These are phyloP conservation scores for Siniperca chuatsi DNA, from an alignment of 2,113 vertebrate species.

Conservation along the genomic window DNA sequence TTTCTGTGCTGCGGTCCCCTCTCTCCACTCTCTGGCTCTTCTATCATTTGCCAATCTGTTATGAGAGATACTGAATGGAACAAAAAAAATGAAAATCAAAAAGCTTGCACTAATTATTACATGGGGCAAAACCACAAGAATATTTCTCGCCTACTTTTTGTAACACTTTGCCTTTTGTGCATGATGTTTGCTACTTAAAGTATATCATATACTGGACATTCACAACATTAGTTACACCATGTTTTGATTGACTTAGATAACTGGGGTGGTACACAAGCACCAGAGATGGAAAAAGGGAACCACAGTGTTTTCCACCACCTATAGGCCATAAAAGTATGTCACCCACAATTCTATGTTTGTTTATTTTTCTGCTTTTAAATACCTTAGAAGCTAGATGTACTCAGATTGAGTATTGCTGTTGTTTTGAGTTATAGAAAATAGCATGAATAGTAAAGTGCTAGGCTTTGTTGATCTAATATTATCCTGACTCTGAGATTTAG, in stretches of 20 bases:
- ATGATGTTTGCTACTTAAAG: conserved; percentile 12
- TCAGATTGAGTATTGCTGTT: conserved; percentile 4
- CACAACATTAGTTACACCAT: background rate
- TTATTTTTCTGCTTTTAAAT: conserved; percentile 16
- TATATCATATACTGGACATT: conserved; percentile 1
- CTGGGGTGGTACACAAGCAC: conserved; percentile 29
- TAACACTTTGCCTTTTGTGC: conserved; percentile 13
- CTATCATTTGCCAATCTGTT: conserved; percentile 21
- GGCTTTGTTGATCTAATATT: background rate
- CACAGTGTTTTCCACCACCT: conserved; percentile 32
- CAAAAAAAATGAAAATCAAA: conserved; percentile 1
- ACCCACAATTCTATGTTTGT: conserved; percentile 24
- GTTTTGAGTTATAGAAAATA: background rate
- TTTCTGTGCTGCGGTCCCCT: conserved; percentile 44
- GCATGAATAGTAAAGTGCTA: background rate
- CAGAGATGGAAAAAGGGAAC: conserved; percentile 59
- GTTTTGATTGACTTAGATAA: conserved; percentile 52
- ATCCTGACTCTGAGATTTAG: conserved; percentile 14
- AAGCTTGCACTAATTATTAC: conserved; percentile 24
- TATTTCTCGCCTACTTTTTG: background rate
- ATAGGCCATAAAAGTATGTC: conserved; percentile 36
- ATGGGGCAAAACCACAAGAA: background rate
- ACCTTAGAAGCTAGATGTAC: background rate
- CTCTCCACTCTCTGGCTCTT: conserved; percentile 50
- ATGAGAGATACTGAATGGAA: conserved; percentile 25